phyloP scores from a whole-genome alignment of 2,888 invertebrate species.

The Drosophila phalerata region DNA sequence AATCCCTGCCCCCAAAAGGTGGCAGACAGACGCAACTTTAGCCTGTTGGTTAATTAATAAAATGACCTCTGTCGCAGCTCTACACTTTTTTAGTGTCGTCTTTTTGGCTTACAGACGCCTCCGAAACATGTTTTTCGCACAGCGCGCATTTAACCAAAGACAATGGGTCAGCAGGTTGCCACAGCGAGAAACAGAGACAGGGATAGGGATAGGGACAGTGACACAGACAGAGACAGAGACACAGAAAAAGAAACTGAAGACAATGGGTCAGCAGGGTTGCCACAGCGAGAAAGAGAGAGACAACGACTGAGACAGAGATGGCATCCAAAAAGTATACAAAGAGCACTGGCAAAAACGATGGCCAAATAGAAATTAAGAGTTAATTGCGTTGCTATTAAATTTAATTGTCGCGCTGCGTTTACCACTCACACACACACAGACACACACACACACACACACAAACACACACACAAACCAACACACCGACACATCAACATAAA shows the following conservation, averaged over 20 bases:
- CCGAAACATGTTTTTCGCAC: constrained; percentile 18
- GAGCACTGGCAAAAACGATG: constrained; percentile 39
- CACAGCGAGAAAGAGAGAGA: constrained; percentile 22
- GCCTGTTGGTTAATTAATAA: constrained; percentile 83
- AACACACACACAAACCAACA: background rate
- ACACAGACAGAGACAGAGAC: background rate
- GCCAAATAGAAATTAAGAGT: constrained; percentile 77
- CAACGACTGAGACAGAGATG: background rate
- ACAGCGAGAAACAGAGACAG: constrained; percentile 20
- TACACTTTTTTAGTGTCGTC: constrained; percentile 38
- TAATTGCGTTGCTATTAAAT: constrained; percentile 80
- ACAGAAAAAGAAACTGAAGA: constrained; percentile 24
- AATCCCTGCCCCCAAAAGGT: constrained; percentile 28
- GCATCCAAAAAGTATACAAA: constrained; percentile 22
- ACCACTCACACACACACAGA: constrained; percentile 28
- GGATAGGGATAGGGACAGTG: background rate
- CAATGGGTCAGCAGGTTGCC: constrained; percentile 44
- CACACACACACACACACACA: constrained; percentile 1
- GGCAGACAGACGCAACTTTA: constrained; percentile 40
- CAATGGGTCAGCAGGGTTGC: constrained; percentile 45
- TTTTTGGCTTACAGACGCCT: constrained; percentile 30
- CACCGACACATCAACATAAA: background rate
- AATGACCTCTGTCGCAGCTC: constrained; percentile 76
- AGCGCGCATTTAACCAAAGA: constrained; percentile 24
- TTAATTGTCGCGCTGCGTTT: constrained; percentile 73